These are phyloP conservation scores for Gila robusta DNA, from an alignment of 2,797 vertebrate genomes.

Conservation along the genomic window DNA sequence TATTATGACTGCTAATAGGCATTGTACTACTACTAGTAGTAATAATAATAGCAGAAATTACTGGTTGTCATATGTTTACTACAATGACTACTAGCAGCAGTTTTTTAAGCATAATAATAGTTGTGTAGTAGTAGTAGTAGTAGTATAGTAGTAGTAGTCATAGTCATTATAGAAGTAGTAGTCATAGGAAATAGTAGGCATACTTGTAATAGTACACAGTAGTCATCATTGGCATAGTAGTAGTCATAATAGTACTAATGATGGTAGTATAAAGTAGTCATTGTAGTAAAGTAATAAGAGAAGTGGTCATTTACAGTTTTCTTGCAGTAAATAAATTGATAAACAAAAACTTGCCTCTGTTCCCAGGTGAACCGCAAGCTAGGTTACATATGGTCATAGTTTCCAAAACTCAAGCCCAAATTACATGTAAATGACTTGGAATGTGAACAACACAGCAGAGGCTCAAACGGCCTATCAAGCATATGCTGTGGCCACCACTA, in stretches of 20 bases:
- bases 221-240: background rate
- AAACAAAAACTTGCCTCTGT: background rate
- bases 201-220: background rate
- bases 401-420: conserved; percentile 61
- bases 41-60: background rate
- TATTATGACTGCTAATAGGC: background rate
- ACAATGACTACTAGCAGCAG: background rate
- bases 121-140: background rate
- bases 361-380: background rate
- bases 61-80: background rate
- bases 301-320: background rate
- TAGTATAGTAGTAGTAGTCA: no score
- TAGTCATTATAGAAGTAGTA: background rate
- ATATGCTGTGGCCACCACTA: conserved; percentile 75
- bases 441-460: conserved; percentile 73
- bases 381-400: conserved; percentile 3
- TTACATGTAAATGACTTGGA: conserved; percentile 81
- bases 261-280: background rate
- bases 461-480: conserved; percentile 79
- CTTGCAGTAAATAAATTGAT: background rate
- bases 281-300: background rate
- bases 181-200: background rate
- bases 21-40: background rate
- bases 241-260: background rate
- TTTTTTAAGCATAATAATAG: background rate